Conservation (phyloP, 64 coral and sea anemone genomes). For the Platygyra sinensis region DNA sequence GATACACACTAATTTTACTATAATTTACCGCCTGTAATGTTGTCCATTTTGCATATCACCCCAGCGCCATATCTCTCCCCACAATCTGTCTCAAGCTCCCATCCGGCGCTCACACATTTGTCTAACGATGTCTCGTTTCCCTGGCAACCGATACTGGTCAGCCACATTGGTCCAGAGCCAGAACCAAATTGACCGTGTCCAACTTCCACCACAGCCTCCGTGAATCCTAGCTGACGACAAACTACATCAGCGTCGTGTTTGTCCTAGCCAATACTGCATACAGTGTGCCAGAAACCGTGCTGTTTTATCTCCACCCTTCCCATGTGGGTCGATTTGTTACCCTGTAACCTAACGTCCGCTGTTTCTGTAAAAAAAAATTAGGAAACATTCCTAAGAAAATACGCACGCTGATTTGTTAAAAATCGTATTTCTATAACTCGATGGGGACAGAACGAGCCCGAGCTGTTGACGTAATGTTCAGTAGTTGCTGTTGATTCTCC, state of each 20-base stretch:
- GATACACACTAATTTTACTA: background rate
- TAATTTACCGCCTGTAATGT: conserved; percentile 9
- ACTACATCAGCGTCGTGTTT: conserved; percentile 46
- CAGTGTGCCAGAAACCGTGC: conserved; percentile 9
- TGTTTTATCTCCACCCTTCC: conserved; percentile 44
- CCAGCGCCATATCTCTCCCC: background rate
- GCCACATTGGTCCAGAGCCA: conserved; percentile 29
- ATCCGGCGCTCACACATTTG: conserved; percentile 35
- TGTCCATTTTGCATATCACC: conserved; percentile 7
- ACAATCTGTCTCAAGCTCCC: conserved; percentile 3
- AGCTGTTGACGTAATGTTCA: too few species aligned
- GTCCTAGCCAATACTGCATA: conserved; percentile 29
- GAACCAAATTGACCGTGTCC: conserved; percentile 20
- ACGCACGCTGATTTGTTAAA: too few species aligned
- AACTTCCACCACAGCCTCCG: conserved; percentile 13
- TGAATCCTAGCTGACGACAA: conserved; percentile 46
- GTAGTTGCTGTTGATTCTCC: too few species aligned
- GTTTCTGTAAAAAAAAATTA: conserved; percentile 29
- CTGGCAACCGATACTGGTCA: conserved; percentile 11
- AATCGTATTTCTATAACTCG: too few species aligned
- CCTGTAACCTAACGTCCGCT: background rate
- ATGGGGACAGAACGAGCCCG: too few species aligned
- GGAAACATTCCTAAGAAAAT: too few species aligned
- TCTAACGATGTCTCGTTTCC: conserved; percentile 36
- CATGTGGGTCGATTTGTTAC: background rate